Base-by-base conservation (phyloP, 35 echinoderm and acorn worm genomes). In the Hemicentrotus pulcherrimus region DNA sequence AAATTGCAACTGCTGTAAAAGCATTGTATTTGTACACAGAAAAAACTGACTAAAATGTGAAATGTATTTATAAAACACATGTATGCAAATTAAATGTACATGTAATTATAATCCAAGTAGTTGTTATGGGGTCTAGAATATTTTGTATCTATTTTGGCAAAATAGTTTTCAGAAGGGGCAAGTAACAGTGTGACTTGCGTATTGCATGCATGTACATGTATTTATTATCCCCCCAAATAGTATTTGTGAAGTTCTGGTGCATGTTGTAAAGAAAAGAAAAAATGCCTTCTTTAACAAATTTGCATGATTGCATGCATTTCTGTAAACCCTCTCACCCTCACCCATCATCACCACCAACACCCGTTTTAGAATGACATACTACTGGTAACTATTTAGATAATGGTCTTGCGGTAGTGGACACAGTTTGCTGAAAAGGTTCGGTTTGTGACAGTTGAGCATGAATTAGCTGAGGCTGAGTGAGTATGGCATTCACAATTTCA, bases 401-500 rank as follows among this genome's bases (percentile, higher is more conserved):
- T 78, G 65, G 65, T 78, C 65, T 28, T 78, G 65, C 65, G 19
- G 65, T 78, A 78, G 65, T 47, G 88, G 88, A 90, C 88, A 4
- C 88, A 90, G 88, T 90, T 33, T 90, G 32, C 88, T 33, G 88
- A 90, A 90, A 45, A 32, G 88, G 88, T 90, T 90, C 88, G 32
- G 46, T 90, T 90, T 47, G 65, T 78, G 65, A 90, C 88, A 90
- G 32, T 45, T 31, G 32, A 90, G 88, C 88, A 90, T 90, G 88
- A 90, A 32, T 32, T 90, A 90, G 88, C 88, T 90, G 88, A 90
- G 19, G 88, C 88, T 90, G 32, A 33, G 88, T 90, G 88, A 90
- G 88, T 90, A 90, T 90, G 32, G 88, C 88, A 90, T 45, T 47
- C 46, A 90, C 46, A 41, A 33, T 90, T 90, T 90, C 65, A 78